These are phyloP conservation scores for Dasyprocta punctata DNA, from an alignment of 2,113 vertebrate species.

Conservation along the genomic window DNA sequence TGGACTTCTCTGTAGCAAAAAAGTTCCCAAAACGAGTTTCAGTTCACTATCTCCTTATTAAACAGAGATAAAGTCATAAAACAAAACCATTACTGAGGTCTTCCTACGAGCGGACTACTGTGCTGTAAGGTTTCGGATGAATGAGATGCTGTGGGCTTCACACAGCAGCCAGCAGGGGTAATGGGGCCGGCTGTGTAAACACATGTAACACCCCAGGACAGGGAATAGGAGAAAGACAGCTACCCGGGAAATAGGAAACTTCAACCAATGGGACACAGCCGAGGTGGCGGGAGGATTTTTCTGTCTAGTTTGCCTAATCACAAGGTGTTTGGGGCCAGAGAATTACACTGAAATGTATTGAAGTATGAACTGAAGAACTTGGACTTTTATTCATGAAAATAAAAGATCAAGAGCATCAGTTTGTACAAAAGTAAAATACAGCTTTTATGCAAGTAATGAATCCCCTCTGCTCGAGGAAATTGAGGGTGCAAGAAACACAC, in stretches of 20 bases:
- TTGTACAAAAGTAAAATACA: slow-evolving; percentile 5
- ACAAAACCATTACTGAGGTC: neutral
- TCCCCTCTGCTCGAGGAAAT: neutral
- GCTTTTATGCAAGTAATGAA: neutral
- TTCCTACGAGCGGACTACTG: neutral
- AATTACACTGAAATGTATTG: neutral
- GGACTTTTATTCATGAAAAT: slow-evolving; percentile 39
- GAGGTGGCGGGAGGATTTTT: neutral
- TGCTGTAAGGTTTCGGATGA: neutral
- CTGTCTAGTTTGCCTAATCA: neutral
- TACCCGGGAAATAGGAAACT: neutral
- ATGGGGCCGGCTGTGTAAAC: neutral
- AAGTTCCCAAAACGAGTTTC: neutral
- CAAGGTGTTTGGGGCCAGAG: neutral
- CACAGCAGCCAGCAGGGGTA: neutral
- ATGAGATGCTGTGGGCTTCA: neutral
- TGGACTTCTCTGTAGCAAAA: neutral
- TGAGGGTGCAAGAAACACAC: neutral
- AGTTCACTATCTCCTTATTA: neutral
- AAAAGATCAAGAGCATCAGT: neutral
- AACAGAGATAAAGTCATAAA: neutral
- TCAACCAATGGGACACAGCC: neutral
- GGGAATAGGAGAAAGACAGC: neutral
- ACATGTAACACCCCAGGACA: neutral
- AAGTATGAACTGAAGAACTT: neutral